phyloP scores from a whole-genome alignment of 2,797 vertebrate genomes.

The Salmo trutta region DNA sequence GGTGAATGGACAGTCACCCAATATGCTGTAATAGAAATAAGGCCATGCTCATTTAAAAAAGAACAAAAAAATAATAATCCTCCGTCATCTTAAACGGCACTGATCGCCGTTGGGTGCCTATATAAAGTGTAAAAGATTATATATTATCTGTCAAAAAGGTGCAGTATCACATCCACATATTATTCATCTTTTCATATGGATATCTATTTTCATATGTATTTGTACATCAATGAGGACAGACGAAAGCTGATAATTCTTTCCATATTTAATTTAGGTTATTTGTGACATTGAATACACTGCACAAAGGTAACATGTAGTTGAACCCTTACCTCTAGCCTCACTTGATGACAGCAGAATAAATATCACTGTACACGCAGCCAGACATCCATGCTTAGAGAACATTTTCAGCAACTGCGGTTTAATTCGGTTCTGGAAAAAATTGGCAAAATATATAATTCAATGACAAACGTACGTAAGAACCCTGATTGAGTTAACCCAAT shows the following conservation, averaged over 20 bases:
- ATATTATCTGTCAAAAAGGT: neutral
- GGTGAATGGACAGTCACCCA: too few relatives aligned
- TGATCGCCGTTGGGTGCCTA: neutral
- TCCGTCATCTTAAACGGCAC: too few relatives aligned
- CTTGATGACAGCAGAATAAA: slow-evolving; percentile 43
- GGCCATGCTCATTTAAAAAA: too few relatives aligned
- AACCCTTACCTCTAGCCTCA: slow-evolving; percentile 56
- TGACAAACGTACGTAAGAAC: neutral
- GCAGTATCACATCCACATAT: neutral
- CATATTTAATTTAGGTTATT: neutral
- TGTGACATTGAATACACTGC: neutral
- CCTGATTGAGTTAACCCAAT: neutral
- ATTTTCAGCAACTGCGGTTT: slow-evolving; percentile 21
- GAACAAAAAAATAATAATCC: too few relatives aligned
- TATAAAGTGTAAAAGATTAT: neutral
- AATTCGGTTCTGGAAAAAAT: neutral
- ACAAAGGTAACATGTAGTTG: neutral
- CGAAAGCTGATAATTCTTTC: neutral
- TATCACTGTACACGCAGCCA: slow-evolving; percentile 32
- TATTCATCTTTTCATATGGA: neutral
- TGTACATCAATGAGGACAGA: neutral
- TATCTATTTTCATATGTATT: neutral
- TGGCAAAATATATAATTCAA: too few relatives aligned
- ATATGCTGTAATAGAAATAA: too few relatives aligned
- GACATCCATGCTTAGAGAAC: slow-evolving; percentile 21